These are phyloP conservation scores for Ceraclea dissimilis DNA, from an alignment of 2,888 invertebrate genomes.

Conservation along the genomic window DNA sequence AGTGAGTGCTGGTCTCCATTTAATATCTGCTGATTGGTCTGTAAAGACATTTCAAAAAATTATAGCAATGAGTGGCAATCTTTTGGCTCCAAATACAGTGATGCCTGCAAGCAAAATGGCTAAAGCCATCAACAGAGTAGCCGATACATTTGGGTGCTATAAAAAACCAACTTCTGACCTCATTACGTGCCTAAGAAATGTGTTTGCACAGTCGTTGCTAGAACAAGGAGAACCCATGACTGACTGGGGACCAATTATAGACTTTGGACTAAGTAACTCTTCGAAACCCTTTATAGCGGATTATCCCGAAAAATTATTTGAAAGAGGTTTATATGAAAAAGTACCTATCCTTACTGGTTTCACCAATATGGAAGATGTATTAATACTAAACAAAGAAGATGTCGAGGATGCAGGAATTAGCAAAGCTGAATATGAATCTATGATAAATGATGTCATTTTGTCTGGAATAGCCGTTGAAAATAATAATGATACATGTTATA, in stretches of 20 bases:
- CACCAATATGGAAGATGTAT: slow-evolving; percentile 74
- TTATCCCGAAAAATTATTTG: slow-evolving; percentile 55
- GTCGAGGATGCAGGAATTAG: slow-evolving; percentile 55
- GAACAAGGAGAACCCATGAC: slow-evolving; percentile 53
- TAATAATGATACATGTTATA: slow-evolving; percentile 49
- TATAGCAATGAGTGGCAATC: slow-evolving; percentile 75
- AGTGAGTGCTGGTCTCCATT: slow-evolving; percentile 68
- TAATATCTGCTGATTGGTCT: slow-evolving; percentile 57
- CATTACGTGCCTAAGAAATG: slow-evolving; percentile 61
- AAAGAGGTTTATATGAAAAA: slow-evolving; percentile 53
- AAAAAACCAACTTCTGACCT: slow-evolving; percentile 58
- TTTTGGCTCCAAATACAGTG: slow-evolving; percentile 55
- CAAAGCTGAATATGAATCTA: slow-evolving; percentile 50
- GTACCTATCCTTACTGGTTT: slow-evolving; percentile 71
- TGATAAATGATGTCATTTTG: slow-evolving; percentile 56
- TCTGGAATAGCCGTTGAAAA: slow-evolving; percentile 52
- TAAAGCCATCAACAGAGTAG: slow-evolving; percentile 55
- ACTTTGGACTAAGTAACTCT: slow-evolving; percentile 58
- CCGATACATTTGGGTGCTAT: slow-evolving; percentile 60
- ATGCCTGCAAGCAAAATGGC: slow-evolving; percentile 56
- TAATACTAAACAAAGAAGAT: slow-evolving; percentile 52
- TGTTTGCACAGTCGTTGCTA: slow-evolving; percentile 52
- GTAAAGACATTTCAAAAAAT: slow-evolving; percentile 65
- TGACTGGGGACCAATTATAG: slow-evolving; percentile 73
- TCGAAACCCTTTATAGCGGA: slow-evolving; percentile 60